A percentile compares a stretch with the other conserved stretches of the same genome.
Conservation (phyloP, 2,797 vertebrate species). For the Corythornis leucogaster region DNA sequence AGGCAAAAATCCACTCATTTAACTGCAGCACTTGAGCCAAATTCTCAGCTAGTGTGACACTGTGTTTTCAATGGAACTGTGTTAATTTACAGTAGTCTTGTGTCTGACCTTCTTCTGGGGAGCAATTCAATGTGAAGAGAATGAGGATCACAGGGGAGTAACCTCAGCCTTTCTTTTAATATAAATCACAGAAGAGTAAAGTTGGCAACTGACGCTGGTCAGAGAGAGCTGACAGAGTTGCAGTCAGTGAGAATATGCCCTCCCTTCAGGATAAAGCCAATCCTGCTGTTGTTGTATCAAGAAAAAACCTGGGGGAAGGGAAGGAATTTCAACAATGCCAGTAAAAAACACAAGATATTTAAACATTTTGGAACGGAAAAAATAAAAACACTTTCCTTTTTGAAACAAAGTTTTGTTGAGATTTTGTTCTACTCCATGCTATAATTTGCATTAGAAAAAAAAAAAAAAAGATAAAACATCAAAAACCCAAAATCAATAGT, state of each 20-base stretch:
- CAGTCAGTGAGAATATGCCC: not conserved
- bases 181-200: constrained; percentile 41
- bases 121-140: constrained; percentile 19
- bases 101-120: constrained; percentile 28
- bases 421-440: not conserved
- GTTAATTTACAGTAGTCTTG: constrained; percentile 30
- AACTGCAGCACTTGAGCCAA: constrained; percentile 1
- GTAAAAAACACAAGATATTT: not conserved
- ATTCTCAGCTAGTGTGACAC: not conserved
- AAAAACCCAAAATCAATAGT: not conserved
- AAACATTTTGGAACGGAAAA: not conserved
- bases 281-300: not conserved
- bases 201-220: not conserved
- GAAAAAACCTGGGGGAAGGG: constrained; percentile 16
- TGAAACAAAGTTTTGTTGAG: not conserved
- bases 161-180: constrained; percentile 25
- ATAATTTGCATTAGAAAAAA: not conserved
- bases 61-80: constrained; percentile 11
- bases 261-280: not conserved
- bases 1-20: not conserved
- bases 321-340: constrained; percentile 36
- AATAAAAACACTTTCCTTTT: not conserved
- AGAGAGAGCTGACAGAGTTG: not conserved
- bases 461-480: not conserved
- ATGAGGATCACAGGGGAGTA: constrained; percentile 3